phyloP scores from a whole-genome alignment of 2,888 invertebrate genomes.

The Pogonocherus hispidulus region DNA sequence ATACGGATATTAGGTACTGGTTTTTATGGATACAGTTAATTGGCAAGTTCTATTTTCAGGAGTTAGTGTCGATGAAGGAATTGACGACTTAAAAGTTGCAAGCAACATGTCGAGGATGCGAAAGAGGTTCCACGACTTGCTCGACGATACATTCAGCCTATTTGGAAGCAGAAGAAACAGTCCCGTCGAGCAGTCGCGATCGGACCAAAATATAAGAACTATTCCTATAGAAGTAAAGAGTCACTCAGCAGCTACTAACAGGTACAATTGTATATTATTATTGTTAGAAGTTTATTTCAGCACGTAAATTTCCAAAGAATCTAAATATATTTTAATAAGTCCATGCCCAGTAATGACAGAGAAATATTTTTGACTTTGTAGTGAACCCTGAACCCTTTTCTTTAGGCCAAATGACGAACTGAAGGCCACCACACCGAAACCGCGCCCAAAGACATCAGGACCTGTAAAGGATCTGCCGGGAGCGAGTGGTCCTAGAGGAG shows the following conservation, averaged over 20 bases:
- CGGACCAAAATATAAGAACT: conserved; percentile 42
- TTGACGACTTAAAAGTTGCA: conserved; percentile 63
- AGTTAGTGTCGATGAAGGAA: conserved; percentile 64
- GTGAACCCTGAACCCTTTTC: conserved; percentile 4
- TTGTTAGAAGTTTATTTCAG: too few species aligned
- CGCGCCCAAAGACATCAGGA: conserved; percentile 65
- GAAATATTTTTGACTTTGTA: neutral
- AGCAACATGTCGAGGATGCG: conserved; percentile 76
- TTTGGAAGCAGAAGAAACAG: conserved; percentile 78
- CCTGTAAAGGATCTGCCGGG: conserved; percentile 62
- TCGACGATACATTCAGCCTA: conserved; percentile 85
- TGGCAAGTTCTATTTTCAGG: too few species aligned
- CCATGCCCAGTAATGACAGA: too few species aligned
- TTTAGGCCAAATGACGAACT: conserved; percentile 52
- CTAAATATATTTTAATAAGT: too few species aligned
- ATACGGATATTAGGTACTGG: too few species aligned
- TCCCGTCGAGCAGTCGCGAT: conserved; percentile 61
- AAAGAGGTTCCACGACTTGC: conserved; percentile 81
- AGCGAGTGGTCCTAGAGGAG: conserved; percentile 66
- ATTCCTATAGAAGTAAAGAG: conserved; percentile 64
- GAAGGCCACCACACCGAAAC: conserved; percentile 51
- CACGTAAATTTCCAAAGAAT: too few species aligned
- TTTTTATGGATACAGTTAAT: too few species aligned
- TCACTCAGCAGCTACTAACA: conserved; percentile 62
- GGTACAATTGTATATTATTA: too few species aligned